Evolutionary conservation across 2,888 invertebrate species (phyloP).

Genomic region (Neoascia interrupta): DNA sequence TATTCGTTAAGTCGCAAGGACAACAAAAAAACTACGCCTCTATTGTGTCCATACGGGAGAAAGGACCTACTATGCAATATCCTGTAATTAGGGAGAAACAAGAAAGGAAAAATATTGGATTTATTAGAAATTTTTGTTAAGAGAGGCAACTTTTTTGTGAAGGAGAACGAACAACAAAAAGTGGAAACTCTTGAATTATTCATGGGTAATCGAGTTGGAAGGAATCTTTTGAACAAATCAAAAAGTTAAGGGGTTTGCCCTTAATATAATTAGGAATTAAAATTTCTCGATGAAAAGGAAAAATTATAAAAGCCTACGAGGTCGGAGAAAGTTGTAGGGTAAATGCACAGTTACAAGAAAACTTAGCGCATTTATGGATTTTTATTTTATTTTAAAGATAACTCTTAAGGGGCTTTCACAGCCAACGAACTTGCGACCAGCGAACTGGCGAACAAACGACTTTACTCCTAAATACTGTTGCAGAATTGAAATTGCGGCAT

Average conservation of each 20-base stretch:
- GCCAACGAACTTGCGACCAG: too few species aligned
- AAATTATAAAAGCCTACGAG: too few species aligned
- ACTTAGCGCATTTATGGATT: too few species aligned
- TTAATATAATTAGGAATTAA: too few species aligned
- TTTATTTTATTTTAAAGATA: too few species aligned
- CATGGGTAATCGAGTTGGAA: conserved; percentile 38
- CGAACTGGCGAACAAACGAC: too few species aligned
- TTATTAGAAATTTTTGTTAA: conserved; percentile 53
- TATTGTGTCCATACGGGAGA: conserved; percentile 49
- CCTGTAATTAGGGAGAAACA: conserved; percentile 63
- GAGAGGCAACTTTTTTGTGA: conserved; percentile 1
- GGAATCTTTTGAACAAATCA: conserved; percentile 16
- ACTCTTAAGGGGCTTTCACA: too few species aligned
- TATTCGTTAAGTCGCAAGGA: conserved; percentile 43
- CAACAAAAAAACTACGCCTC: conserved; percentile 42
- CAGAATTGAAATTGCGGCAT: too few species aligned
- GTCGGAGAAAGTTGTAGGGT: too few species aligned
- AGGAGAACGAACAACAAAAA: conserved; percentile 1
- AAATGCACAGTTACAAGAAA: too few species aligned
- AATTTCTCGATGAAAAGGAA: too few species aligned
- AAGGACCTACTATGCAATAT: conserved; percentile 53
- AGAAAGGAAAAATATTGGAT: conserved; percentile 42
- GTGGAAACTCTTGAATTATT: conserved; percentile 52
- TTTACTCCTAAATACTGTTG: too few species aligned
- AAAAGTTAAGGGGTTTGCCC: conserved; percentile 3